Base-by-base conservation (phyloP, 30 jellyfish, hydroid and myxozoan species). In the Sanderia malayensis region DNA sequence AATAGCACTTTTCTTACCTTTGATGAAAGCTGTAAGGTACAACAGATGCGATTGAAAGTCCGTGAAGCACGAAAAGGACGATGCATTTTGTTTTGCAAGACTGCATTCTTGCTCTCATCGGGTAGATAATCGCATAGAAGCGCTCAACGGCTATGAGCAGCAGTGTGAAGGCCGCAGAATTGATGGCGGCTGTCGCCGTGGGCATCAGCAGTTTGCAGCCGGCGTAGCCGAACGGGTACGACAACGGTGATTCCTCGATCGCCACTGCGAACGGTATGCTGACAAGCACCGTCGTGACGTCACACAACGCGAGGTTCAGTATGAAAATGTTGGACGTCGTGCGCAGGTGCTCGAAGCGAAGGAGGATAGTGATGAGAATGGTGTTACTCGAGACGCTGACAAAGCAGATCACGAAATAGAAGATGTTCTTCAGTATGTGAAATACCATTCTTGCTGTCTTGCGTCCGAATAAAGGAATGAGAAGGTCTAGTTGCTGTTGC, bases 181-280 rank as follows among this genome's bases (percentile, higher is more conserved):
- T 85, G 58, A 85, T 24, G 1, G 79, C 72, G 15, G 80, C 79
- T 49, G 95, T 85, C 32, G 95, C 87, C 9, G 69, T 52, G 17
- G 95, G 95, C 91, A 63, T 55, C 81, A 85, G 26, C 7, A 74
- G 44, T 70, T 68, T 59, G 77, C 95, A 85, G 0, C 95, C 92
- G 7, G 70, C 47, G 13, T 49, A 37, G n/a, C 94, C 94, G 71
- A 82, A 82, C 4, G 83, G 83, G 53, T 65, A 82, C 0, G 73
- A 46, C 26, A n/a, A n/a, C n/a, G 57, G 9, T 24, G 84, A 24
- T 23, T 82, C 87, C 21, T 82, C 94, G 28, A 65, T 31, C 49
- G 71, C 78, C 2, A 71, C 76, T 28, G 85, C 71, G 47, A 82
- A 70, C 46, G 94, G 94, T 13, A 82, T 82, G 31, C 94, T 66